A percentile compares a stretch with the other conserved stretches of the same genome.
phyloP scores from a whole-genome alignment of 2,888 invertebrate species.

The Teinopalpus imperialis region DNA sequence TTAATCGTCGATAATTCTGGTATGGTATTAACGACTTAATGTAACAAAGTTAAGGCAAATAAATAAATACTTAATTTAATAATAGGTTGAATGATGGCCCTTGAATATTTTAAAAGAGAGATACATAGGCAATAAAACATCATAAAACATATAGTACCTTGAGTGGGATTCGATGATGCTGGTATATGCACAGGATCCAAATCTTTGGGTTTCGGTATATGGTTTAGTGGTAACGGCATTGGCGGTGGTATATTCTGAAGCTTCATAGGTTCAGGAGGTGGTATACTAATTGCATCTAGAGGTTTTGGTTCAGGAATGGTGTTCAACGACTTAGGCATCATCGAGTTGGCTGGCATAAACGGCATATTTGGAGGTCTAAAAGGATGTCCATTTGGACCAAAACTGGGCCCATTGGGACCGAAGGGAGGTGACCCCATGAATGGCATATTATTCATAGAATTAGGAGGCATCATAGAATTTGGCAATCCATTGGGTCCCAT shows the following conservation, averaged over 20 bases:
- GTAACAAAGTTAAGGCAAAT: too few relatives aligned
- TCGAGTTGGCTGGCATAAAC: slow-evolving; percentile 51
- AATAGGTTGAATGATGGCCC: too few relatives aligned
- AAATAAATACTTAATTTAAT: too few relatives aligned
- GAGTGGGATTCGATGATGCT: slow-evolving; percentile 54
- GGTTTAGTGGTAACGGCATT: slow-evolving; percentile 80
- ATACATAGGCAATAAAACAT: too few relatives aligned
- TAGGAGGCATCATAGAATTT: slow-evolving; percentile 52
- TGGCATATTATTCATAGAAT: slow-evolving; percentile 50
- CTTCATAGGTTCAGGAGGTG: slow-evolving; percentile 76
- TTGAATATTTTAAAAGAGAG: too few relatives aligned
- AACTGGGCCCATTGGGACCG: slow-evolving; percentile 59
- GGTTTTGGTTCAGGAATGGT: slow-evolving; percentile 45
- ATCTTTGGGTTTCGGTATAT: slow-evolving; percentile 83
- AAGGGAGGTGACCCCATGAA: slow-evolving; percentile 68
- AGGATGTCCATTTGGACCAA: slow-evolving; percentile 35
- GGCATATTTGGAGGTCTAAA: slow-evolving; percentile 46
- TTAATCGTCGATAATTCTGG: too few relatives aligned
- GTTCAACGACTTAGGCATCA: slow-evolving; percentile 39
- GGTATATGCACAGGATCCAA: slow-evolving; percentile 82
- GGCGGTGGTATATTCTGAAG: slow-evolving; percentile 84
- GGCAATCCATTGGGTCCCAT: slow-evolving; percentile 50
- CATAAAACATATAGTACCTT: slow-evolving; percentile 45
- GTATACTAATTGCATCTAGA: slow-evolving; percentile 42
- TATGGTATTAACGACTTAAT: too few relatives aligned